phyloP scores from a whole-genome alignment of 92 coral and sea anemone genomes.

The Diadumene lineata region DNA sequence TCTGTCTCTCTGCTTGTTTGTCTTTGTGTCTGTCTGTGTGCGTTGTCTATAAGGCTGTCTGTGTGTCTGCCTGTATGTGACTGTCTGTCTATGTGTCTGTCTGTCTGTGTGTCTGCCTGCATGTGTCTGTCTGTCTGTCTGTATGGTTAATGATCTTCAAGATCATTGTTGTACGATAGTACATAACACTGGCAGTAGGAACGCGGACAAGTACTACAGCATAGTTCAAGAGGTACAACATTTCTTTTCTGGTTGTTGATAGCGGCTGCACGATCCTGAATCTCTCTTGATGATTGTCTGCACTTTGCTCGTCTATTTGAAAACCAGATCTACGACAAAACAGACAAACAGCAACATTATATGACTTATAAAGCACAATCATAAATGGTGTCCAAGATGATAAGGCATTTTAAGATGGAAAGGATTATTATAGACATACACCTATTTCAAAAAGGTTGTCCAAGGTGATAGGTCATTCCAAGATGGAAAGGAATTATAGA shows the following conservation, averaged over 20 bases:
- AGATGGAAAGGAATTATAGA: not conserved
- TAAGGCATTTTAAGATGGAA: not conserved
- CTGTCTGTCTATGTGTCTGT: no score
- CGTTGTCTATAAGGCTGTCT: no score
- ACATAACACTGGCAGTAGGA: not conserved
- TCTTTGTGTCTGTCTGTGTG: no score
- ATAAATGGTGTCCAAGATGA: not conserved
- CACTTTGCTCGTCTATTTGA: constrained; percentile 67
- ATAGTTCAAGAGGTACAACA: not conserved
- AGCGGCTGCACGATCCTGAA: not conserved
- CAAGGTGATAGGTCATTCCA: not conserved
- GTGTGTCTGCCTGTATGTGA: no score
- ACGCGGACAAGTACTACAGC: not conserved
- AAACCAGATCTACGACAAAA: constrained; percentile 59
- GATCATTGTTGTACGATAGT: not conserved
- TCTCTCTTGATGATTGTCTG: constrained; percentile 32
- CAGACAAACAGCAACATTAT: not conserved
- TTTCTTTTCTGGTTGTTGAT: not conserved
- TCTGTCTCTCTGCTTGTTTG: no score
- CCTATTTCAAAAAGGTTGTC: not conserved
- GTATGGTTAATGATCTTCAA: no score
- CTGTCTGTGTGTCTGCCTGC: no score
- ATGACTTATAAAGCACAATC: not conserved
- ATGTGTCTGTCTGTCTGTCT: no score
- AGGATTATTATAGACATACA: not conserved